These are phyloP conservation scores for Actinostola sp. DNA, from an alignment of 92 coral and sea anemone genomes.

Conservation along the genomic window DNA sequence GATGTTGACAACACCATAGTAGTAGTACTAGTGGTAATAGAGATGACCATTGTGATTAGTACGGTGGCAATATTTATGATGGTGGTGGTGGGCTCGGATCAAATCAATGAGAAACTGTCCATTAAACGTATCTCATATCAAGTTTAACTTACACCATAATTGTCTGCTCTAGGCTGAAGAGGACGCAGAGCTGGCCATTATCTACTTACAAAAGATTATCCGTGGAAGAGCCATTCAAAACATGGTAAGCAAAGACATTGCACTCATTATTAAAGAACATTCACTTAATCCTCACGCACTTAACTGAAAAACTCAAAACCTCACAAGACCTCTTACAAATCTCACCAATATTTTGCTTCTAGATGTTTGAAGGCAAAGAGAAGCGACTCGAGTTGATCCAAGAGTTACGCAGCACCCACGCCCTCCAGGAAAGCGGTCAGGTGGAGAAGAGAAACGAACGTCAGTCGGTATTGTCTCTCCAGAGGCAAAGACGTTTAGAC, in stretches of 20 bases:
- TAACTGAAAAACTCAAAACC: too few species aligned
- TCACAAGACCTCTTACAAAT: neutral
- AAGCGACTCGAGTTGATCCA: conserved; percentile 92
- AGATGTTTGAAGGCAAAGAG: conserved; percentile 99
- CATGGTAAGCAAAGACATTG: too few species aligned
- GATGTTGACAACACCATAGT: too few species aligned
- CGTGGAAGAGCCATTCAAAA: conserved; percentile 98
- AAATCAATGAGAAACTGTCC: too few species aligned
- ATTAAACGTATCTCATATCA: neutral
- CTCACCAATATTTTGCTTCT: neutral
- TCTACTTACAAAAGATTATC: conserved; percentile 91
- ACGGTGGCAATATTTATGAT: too few species aligned
- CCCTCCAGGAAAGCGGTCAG: conserved; percentile 93
- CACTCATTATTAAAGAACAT: too few species aligned
- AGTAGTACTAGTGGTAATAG: too few species aligned
- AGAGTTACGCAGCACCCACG: conserved; percentile 97
- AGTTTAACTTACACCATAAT: neutral
- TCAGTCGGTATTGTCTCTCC: conserved; percentile 85
- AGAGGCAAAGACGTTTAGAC: conserved; percentile 93
- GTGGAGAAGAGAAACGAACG: conserved; percentile 88
- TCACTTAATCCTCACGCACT: too few species aligned
- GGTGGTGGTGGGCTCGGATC: too few species aligned
- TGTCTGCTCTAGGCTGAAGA: conserved; percentile 78
- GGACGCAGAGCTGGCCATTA: conserved; percentile 90
- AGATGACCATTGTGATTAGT: too few species aligned